Conservation (phyloP, 2,113 vertebrate genomes). For the Rynchops niger region DNA sequence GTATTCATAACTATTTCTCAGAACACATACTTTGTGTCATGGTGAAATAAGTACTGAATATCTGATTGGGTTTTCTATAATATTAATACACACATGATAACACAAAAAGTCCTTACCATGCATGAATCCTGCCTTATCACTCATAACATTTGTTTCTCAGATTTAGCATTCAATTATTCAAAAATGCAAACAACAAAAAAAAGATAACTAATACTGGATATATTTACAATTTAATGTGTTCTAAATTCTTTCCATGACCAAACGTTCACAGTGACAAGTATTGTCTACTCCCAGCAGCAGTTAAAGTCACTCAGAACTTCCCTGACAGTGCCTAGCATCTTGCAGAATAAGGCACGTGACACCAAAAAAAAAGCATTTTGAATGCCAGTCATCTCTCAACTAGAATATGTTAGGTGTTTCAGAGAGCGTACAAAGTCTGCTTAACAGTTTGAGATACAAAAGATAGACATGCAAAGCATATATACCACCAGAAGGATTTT, state of each 20-base stretch:
- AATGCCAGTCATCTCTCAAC: neutral
- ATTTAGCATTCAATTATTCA: neutral
- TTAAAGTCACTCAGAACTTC: neutral
- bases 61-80: neutral
- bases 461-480: neutral
- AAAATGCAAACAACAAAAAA: neutral
- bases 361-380: neutral
- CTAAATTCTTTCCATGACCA: neutral
- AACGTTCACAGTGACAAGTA: neutral
- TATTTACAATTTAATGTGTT: neutral
- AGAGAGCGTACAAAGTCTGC: neutral
- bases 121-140: neutral
- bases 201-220: neutral
- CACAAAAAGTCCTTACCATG: neutral
- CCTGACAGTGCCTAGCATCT: neutral
- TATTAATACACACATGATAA: neutral
- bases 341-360: neutral
- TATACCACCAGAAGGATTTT: neutral
- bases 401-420: neutral
- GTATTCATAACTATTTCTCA: neutral
- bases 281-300: neutral
- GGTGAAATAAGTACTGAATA: neutral
- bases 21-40: neutral
- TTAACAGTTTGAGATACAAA: neutral
- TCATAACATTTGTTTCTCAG: neutral